Evolutionary conservation across 2,113 vertebrate species (phyloP).

Genomic region (Martes martes): DNA sequence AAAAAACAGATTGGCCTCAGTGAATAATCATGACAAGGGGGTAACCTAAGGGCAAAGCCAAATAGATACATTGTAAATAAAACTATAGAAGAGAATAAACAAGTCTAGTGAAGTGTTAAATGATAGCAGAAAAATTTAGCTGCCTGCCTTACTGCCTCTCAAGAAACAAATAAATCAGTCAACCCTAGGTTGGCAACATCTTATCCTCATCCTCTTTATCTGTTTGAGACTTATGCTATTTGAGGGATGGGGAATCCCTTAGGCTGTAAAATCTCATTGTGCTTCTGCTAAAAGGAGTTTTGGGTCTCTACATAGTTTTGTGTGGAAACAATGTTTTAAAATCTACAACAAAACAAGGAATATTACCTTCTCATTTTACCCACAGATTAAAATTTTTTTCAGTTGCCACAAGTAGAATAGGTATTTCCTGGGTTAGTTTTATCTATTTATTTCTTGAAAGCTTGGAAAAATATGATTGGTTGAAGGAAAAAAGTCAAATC

Average conservation of each 20-base stretch:
- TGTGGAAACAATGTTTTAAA: background rate
- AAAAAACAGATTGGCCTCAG: background rate
- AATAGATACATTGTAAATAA: background rate
- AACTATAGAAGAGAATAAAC: background rate
- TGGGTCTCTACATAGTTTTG: background rate
- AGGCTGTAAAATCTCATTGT: background rate
- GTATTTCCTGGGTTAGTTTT: background rate
- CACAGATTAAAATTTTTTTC: background rate
- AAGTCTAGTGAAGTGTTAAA: background rate
- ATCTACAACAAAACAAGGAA: background rate
- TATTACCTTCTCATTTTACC: background rate
- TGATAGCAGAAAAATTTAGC: background rate
- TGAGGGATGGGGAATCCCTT: background rate
- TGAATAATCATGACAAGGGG: background rate
- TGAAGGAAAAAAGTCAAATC: background rate
- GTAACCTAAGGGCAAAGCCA: background rate
- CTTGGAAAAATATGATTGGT: background rate
- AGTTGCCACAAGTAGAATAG: background rate
- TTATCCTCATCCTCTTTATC: background rate
- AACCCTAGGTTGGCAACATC: background rate
- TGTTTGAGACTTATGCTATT: background rate
- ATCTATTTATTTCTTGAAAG: background rate
- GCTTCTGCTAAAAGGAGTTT: background rate
- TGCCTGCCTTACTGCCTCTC: background rate
- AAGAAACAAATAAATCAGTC: background rate